phyloP scores from a whole-genome alignment of 2,113 vertebrate species.

The Malurus melanocephalus region DNA sequence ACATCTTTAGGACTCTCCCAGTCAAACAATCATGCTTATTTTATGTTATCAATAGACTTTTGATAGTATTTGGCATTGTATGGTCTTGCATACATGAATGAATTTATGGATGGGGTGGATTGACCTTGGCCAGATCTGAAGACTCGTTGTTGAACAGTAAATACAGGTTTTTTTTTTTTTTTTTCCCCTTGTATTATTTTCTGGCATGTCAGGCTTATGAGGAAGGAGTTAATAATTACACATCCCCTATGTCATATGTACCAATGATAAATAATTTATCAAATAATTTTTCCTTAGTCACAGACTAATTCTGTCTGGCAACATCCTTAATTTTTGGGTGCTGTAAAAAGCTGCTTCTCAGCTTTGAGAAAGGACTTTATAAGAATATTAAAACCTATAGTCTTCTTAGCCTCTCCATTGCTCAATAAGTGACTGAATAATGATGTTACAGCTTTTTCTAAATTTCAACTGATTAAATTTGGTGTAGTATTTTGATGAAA shows the following conservation, averaged over 20 bases:
- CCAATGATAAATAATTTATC: neutral
- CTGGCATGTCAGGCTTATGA: neutral
- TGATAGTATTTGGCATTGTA: neutral
- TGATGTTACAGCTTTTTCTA: neutral
- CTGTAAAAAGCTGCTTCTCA: neutral
- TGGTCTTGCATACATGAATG: neutral
- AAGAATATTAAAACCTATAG: neutral
- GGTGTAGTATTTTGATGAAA: neutral
- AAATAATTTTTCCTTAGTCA: neutral
- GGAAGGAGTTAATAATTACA: neutral
- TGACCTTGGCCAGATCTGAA: neutral
- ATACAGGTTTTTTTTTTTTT: fast-evolving
- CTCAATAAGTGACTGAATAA: neutral
- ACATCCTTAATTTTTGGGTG: neutral
- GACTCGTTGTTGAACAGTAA: neutral
- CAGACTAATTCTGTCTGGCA: neutral
- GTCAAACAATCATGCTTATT: neutral
- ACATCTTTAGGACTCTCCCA: neutral
- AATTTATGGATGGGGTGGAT: neutral
- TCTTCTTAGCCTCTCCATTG: neutral
- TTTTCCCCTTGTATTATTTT: neutral
- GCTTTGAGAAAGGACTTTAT: neutral
- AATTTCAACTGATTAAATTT: neutral
- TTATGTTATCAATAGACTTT: neutral
- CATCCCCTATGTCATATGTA: neutral